Evolutionary conservation across 1,140 invertebrate genomes (phyloP).

Genomic region (Drosophila arizonae): DNA sequence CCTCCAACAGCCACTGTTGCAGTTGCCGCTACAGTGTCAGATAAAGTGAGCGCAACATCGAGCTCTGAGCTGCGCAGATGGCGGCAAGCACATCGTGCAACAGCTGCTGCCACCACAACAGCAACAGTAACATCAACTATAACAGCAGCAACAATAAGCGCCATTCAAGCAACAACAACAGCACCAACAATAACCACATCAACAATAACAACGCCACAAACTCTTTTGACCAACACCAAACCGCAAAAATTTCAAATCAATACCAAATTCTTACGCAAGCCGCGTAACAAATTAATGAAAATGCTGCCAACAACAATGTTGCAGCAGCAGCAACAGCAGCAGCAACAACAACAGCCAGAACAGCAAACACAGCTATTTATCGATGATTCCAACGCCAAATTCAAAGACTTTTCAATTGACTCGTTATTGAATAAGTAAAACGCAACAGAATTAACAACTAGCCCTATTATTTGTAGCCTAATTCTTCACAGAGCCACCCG

Average conservation of each 20-base stretch:
- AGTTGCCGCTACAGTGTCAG: background rate
- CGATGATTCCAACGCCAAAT: slow-evolving; percentile 81
- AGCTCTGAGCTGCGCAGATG: slow-evolving; percentile 52
- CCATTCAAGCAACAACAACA: slow-evolving; percentile 1
- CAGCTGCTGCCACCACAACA: slow-evolving; percentile 7
- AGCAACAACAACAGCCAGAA: slow-evolving; percentile 26
- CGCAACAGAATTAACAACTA: slow-evolving; percentile 40
- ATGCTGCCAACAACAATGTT: slow-evolving; percentile 41
- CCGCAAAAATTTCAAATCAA: slow-evolving; percentile 79
- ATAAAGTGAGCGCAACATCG: slow-evolving; percentile 1
- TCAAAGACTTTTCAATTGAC: slow-evolving; percentile 82
- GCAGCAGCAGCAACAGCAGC: slow-evolving; percentile 12
- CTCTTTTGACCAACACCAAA: slow-evolving; percentile 40
- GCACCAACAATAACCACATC: slow-evolving; percentile 2
- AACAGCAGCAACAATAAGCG: background rate
- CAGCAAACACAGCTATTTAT: slow-evolving; percentile 49
- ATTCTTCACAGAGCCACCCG: slow-evolving; percentile 50
- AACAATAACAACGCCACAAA: slow-evolving; percentile 14
- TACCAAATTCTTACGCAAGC: slow-evolving; percentile 78
- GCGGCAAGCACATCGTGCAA: slow-evolving; percentile 51
- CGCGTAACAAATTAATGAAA: slow-evolving; percentile 75
- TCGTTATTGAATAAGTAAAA: slow-evolving; percentile 76
- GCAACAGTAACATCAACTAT: slow-evolving; percentile 1
- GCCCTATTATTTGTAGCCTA: slow-evolving; percentile 66
- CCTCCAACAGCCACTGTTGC: slow-evolving; percentile 17